phyloP scores from a whole-genome alignment of 2,888 invertebrate species.

The Nineta flava region DNA sequence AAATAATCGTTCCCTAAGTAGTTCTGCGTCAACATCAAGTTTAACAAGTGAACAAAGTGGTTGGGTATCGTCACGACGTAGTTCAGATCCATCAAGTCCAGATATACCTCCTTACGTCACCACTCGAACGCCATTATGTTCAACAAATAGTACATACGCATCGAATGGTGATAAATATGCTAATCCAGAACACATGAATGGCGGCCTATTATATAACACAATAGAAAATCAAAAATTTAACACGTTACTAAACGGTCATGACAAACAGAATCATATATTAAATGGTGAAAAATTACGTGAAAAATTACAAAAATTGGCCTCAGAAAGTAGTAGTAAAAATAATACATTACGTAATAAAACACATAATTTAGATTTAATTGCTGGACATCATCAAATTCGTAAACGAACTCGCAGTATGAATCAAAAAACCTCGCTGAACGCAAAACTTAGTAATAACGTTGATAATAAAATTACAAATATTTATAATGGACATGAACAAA shows the following conservation, averaged over 20 bases:
- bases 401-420: background rate
- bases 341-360: background rate
- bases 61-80: conserved; percentile 68
- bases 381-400: background rate
- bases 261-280: conserved; percentile 25
- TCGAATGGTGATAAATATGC: background rate
- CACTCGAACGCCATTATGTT: background rate
- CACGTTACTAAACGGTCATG: conserved; percentile 4
- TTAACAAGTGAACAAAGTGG: conserved; percentile 69
- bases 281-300: conserved; percentile 51
- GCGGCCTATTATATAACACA: background rate
- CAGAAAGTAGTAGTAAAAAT: conserved; percentile 21
- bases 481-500: background rate
- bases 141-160: background rate
- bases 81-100: conserved; percentile 45
- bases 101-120: conserved; percentile 24
- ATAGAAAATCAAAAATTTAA: conserved; percentile 6
- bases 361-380: background rate
- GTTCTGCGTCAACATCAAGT: conserved; percentile 44
- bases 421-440: too few relatives aligned
- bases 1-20: conserved; percentile 19
- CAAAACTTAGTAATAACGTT: too few relatives aligned
- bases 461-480: background rate
- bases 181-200: background rate
- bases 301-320: conserved; percentile 44